phyloP scores from a whole-genome alignment of 2,797 vertebrate genomes.

The Mormyrus hasselquistii region DNA sequence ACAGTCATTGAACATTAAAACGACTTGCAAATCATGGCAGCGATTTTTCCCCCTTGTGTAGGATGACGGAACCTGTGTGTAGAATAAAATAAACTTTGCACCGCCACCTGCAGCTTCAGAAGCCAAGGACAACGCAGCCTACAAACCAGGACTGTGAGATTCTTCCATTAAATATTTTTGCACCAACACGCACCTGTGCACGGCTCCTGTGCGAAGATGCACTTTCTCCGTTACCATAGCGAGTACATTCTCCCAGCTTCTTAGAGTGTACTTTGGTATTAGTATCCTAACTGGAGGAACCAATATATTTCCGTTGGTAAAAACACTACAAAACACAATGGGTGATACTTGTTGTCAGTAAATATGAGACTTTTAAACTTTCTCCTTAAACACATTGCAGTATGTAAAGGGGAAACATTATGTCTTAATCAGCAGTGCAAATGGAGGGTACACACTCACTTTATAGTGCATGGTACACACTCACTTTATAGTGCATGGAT shows the following conservation, averaged over 20 bases:
- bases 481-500: conserved; percentile 63
- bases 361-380: background rate
- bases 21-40: background rate
- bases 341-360: background rate
- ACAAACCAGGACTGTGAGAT: background rate
- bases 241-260: conserved; percentile 62
- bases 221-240: conserved; percentile 59
- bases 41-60: background rate
- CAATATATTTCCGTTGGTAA: conserved; percentile 60
- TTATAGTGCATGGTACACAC: conserved; percentile 50
- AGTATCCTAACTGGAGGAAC: conserved; percentile 53
- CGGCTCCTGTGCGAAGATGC: conserved; percentile 52
- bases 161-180: background rate
- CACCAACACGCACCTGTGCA: conserved; percentile 48
- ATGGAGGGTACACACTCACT: conserved; percentile 50
- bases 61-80: background rate
- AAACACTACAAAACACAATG: conserved; percentile 52
- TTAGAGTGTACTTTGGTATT: conserved; percentile 60
- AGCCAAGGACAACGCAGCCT: background rate
- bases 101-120: background rate
- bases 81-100: background rate
- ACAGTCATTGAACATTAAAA: background rate
- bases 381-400: background rate
- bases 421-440: background rate
- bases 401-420: background rate